Evolutionary conservation across 1,140 invertebrate species (phyloP).

Genomic region (Trypoxylus dichotomus): DNA sequence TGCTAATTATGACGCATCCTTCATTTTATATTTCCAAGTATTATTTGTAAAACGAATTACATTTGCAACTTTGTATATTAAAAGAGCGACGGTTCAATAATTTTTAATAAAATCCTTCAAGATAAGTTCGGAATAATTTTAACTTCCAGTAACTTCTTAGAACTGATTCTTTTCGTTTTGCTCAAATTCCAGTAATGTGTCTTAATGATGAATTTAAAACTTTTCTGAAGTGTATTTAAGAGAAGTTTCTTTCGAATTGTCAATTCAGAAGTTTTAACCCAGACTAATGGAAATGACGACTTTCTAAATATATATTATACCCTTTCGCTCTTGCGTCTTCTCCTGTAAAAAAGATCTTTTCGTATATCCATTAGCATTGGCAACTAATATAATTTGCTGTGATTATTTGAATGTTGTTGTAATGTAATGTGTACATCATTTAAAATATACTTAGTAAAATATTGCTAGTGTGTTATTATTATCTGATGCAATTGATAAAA

Average conservation of each 20-base stretch:
- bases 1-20: not conserved
- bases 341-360: not conserved
- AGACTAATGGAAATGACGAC: conserved; percentile 21
- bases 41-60: not conserved
- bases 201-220: conserved; percentile 26
- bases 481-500: too few relatives aligned
- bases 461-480: too few relatives aligned
- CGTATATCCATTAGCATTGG: not conserved
- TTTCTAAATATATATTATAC: conserved; percentile 20
- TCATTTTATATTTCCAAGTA: not conserved
- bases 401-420: not conserved
- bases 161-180: not conserved
- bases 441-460: too few relatives aligned
- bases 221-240: conserved; percentile 18
- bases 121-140: conserved; percentile 6
- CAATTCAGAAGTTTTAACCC: conserved; percentile 21
- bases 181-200: conserved; percentile 22
- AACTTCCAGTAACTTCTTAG: conserved; percentile 3
- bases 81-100: conserved; percentile 3
- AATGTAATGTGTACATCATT: too few relatives aligned
- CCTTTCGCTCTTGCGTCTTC: not conserved
- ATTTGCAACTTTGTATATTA: conserved; percentile 15
- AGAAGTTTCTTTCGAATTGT: conserved; percentile 16
- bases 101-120: conserved; percentile 14
- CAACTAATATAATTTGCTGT: not conserved